A percentile compares a stretch with the other conserved stretches of the same genome.
Conservation (phyloP, 2,888 invertebrate genomes). For the Cantharis flavilabris region DNA sequence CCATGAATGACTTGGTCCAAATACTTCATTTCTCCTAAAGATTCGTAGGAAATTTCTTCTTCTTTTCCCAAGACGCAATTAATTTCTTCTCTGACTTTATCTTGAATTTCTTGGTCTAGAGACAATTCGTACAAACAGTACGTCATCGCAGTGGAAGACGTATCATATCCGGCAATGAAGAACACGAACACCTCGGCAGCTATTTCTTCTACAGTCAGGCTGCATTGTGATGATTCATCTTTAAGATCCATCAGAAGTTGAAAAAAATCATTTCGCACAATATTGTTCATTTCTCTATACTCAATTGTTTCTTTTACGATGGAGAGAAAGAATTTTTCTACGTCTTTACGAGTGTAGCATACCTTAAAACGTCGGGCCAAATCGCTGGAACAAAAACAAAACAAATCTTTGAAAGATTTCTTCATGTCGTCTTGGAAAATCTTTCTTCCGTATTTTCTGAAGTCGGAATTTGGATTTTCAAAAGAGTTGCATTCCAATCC, state of each 20-base stretch:
- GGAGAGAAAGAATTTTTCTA: constrained; percentile 53
- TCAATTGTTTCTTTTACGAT: constrained; percentile 55
- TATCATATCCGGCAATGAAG: constrained; percentile 51
- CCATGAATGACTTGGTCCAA: constrained; percentile 54
- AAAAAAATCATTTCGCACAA: constrained; percentile 60
- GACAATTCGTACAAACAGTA: constrained; percentile 59
- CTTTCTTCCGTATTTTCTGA: constrained; percentile 43
- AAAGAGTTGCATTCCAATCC: constrained; percentile 64
- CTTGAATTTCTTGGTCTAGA: constrained; percentile 54
- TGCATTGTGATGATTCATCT: neutral
- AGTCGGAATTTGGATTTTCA: constrained; percentile 58
- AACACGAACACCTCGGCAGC: constrained; percentile 43
- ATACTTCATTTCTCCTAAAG: constrained; percentile 56
- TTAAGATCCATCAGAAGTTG: constrained; percentile 58
- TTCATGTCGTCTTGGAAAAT: constrained; percentile 19
- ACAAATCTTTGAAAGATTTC: constrained; percentile 14
- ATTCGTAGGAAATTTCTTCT: constrained; percentile 55
- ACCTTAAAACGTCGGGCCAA: constrained; percentile 36
- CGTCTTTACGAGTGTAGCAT: constrained; percentile 32
- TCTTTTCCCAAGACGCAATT: constrained; percentile 47
- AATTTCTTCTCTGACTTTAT: constrained; percentile 55
- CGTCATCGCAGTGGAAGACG: constrained; percentile 52
- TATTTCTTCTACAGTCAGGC: constrained; percentile 20
- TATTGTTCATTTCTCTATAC: constrained; percentile 54
- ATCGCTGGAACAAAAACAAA: constrained; percentile 27